Evolutionary conservation across 2,888 invertebrate species (phyloP).

Genomic region (Drosophila sordidula): DNA sequence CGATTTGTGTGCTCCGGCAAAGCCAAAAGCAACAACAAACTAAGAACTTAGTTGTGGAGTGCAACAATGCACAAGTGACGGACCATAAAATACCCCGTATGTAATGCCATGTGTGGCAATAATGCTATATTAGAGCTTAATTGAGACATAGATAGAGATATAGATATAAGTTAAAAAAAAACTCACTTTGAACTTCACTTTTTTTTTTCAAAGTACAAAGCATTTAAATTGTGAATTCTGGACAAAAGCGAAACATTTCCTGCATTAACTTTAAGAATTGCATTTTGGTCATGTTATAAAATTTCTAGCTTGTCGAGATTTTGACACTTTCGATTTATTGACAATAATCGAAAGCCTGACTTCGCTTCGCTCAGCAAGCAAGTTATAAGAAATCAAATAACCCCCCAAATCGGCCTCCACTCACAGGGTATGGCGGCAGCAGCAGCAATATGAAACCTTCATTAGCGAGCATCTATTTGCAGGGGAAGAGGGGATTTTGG

Average conservation of each 20-base stretch:
- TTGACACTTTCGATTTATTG: too few relatives aligned
- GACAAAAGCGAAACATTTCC: too few relatives aligned
- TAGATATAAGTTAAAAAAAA: too few relatives aligned
- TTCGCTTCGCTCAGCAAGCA: not conserved
- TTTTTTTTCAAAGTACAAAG: too few relatives aligned
- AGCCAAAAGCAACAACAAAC: constrained; percentile 19
- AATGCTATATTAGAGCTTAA: not conserved
- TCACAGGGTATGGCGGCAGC: constrained; percentile 31
- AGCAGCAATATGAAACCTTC: constrained; percentile 70
- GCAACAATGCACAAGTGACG: not conserved
- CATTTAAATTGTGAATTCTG: too few relatives aligned
- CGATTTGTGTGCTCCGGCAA: constrained; percentile 48
- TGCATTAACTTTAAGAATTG: too few relatives aligned
- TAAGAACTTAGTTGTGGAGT: constrained; percentile 6
- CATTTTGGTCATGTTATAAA: too few relatives aligned
- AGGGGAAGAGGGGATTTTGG: constrained; percentile 5
- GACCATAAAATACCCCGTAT: constrained; percentile 7
- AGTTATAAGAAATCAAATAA: not conserved
- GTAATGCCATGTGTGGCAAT: too few relatives aligned
- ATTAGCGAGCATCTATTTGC: constrained; percentile 57
- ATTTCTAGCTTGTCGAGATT: too few relatives aligned
- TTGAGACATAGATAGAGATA: not conserved
- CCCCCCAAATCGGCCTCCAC: not conserved
- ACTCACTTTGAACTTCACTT: too few relatives aligned
- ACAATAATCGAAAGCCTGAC: too few relatives aligned